Base-by-base conservation (phyloP, 2,797 vertebrate species). In the Tarsius wallacei region DNA sequence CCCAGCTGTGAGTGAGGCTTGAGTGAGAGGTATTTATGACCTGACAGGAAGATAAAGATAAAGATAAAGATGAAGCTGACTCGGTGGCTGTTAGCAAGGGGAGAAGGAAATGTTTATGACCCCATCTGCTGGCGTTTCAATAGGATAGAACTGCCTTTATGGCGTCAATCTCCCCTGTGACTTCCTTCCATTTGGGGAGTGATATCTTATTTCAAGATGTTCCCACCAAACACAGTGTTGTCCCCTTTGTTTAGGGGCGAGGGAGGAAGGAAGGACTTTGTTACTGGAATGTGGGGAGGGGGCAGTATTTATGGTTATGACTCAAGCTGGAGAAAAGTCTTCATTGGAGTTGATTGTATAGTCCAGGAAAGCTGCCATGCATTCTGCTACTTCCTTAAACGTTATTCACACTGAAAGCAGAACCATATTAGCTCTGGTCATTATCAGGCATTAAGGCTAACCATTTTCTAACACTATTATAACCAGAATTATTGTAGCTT, bases 1-100 rank as follows among this genome's bases (percentile, higher is more conserved):
- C 98, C 98, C 98, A 98, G 98, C 98, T 99, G 99, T 77, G 70
- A 86, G 91, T 80, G 90, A 98, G 95, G 97, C 71, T 97, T 74
- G 98, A 98, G 98, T 91, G 94, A 98, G 98, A 98, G 98, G 98
- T 98, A 98, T 99, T 99, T 99, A 98, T 98, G 98, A 91, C 98
- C 98, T 98, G 98, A 97, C 98, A 98, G 98, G 95, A 84, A 99
- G 98, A 98, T 93, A 96, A 98, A 98, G 98, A 97, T 98, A 86
- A 98, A 98, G 98, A 98, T 98, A 83, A 98, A 98, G 98, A 98
- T 97, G 98, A 95, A 98, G 98, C 98, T 96, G 97, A 98, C 98
- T 96, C 31, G 10, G 97, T 96, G 98, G 97, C 98, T 98, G 98
- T 97, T 92, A 98, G 98, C 36, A 97, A 89, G 94, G 98, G 97